Evolutionary conservation across 2,113 vertebrate genomes (phyloP).

Genomic region (Tamias sibiricus): DNA sequence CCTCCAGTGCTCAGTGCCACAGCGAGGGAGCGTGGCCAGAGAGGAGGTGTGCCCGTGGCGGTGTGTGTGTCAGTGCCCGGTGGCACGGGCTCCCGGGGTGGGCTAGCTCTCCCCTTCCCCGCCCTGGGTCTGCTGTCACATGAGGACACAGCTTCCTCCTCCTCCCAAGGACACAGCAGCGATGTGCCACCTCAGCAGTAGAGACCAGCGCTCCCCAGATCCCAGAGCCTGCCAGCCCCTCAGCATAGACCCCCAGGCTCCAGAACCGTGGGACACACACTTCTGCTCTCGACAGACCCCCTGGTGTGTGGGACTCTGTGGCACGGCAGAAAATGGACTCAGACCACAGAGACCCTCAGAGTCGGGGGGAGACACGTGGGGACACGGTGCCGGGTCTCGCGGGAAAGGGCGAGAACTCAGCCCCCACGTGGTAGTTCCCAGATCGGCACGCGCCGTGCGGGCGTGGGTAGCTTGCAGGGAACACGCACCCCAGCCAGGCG

Average conservation of each 20-base stretch:
- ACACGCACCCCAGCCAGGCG: not conserved
- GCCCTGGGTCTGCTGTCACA: not conserved
- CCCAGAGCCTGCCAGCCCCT: too few species aligned
- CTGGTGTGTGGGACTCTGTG: not conserved
- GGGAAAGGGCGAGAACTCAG: rapidly evolving
- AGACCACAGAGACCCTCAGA: not conserved
- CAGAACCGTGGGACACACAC: not conserved
- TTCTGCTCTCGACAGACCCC: not conserved
- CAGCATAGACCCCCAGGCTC: not conserved
- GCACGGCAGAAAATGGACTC: too few species aligned
- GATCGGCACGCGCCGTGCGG: too few species aligned
- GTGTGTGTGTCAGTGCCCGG: rapidly evolving
- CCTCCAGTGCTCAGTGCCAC: too few species aligned
- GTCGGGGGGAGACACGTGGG: rapidly evolving
- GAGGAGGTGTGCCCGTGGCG: not conserved
- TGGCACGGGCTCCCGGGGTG: rapidly evolving
- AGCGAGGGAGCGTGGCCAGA: not conserved
- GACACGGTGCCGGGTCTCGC: too few species aligned
- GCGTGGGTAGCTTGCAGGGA: rapidly evolving
- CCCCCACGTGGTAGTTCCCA: rapidly evolving
- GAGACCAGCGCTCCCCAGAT: not conserved
- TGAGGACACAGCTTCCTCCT: not conserved
- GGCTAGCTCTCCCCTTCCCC: not conserved
- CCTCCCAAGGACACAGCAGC: too few species aligned
- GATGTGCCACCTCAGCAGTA: not conserved